Conservation (phyloP, 2,113 vertebrate genomes). For the Brienomyrus longianalis region DNA sequence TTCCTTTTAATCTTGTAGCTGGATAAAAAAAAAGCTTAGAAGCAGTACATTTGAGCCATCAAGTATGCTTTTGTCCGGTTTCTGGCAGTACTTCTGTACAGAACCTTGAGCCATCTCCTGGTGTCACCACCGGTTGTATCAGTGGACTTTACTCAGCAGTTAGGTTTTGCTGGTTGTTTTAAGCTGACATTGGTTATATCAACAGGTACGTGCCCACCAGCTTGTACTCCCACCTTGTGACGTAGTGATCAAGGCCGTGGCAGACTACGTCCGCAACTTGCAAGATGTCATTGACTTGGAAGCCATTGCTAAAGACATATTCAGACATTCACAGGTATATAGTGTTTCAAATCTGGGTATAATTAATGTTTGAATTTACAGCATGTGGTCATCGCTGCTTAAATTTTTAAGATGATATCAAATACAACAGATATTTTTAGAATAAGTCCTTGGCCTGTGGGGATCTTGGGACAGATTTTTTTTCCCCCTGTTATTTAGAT, state of each 20-base stretch:
- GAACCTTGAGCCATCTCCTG: neutral
- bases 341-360: neutral
- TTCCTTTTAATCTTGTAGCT: neutral
- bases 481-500: neutral
- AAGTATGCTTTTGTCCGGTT: neutral
- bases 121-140: neutral
- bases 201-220: constrained; percentile 89
- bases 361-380: neutral
- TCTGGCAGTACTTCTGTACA: neutral
- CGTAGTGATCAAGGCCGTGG: constrained; percentile 89
- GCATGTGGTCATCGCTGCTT: neutral
- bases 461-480: neutral
- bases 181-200: constrained; percentile 3
- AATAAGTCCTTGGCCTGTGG: neutral
- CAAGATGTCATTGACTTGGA: constrained; percentile 81
- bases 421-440: neutral
- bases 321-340: constrained; percentile 85
- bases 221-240: constrained; percentile 89
- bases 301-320: constrained; percentile 86
- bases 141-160: constrained; percentile 15
- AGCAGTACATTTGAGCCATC: neutral
- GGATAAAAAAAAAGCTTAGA: neutral
- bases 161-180: neutral
- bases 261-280: constrained; percentile 84
- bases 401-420: neutral